These are phyloP conservation scores for Goniozus legneri DNA, from an alignment of 1,140 invertebrate genomes.

Conservation along the genomic window DNA sequence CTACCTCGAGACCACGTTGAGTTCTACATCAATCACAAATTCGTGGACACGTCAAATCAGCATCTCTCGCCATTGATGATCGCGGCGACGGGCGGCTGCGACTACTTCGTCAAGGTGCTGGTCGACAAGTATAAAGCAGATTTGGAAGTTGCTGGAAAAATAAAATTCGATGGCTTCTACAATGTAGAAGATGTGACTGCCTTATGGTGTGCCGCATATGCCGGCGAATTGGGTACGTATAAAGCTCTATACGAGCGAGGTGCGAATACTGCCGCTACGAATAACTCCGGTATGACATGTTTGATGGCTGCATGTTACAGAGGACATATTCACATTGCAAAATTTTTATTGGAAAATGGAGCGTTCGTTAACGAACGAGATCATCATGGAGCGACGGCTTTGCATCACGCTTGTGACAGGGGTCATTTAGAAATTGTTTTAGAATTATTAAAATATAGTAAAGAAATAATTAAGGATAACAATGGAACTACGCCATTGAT, in stretches of 20 bases:
- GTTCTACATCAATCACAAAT: no score
- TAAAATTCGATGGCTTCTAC: slow-evolving; percentile 89
- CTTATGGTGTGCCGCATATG: slow-evolving; percentile 89
- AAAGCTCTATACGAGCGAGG: slow-evolving; percentile 75
- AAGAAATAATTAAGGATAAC: slow-evolving; percentile 70
- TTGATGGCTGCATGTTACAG: slow-evolving; percentile 94
- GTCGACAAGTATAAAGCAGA: slow-evolving; percentile 77
- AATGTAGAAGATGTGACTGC: slow-evolving; percentile 88
- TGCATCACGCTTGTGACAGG: slow-evolving; percentile 91
- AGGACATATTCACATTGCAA: slow-evolving; percentile 73
- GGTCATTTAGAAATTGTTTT: slow-evolving; percentile 81
- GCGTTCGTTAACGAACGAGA: slow-evolving; percentile 79
- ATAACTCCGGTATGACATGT: slow-evolving; percentile 90
- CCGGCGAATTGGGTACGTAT: slow-evolving; percentile 84
- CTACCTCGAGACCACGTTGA: no score
- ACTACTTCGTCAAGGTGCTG: slow-evolving; percentile 79
- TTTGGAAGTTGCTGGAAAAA: slow-evolving; percentile 80
- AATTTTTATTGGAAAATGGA: slow-evolving; percentile 76
- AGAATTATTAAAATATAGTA: slow-evolving; percentile 72
- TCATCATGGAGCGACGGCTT: slow-evolving; percentile 82
- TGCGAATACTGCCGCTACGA: slow-evolving; percentile 81
- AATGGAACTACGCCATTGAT: slow-evolving; percentile 83
- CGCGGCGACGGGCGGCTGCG: slow-evolving; percentile 80
- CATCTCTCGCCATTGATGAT: slow-evolving; percentile 84
- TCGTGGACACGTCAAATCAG: no score